Base-by-base conservation (phyloP, 2,888 invertebrate genomes). In the Prosapia bicincta region DNA sequence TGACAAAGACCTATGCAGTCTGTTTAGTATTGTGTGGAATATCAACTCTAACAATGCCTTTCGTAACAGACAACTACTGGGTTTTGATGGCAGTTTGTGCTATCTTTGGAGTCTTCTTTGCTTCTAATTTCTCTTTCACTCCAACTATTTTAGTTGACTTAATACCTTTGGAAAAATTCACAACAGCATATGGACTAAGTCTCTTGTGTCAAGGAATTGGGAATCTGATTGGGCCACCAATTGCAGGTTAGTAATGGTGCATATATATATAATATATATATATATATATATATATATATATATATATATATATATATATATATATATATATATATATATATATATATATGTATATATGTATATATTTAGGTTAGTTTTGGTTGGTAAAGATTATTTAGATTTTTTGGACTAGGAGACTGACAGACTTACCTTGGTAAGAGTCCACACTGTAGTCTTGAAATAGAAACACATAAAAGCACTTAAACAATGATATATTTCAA, bases 141-240 rank as follows among this genome's bases (percentile, higher is more conserved):
- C 95, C 96, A 0, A 93, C 95, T 82, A 91, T 98, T 81, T 86
- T 97, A 80, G 95, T 96, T 67, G 92, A 95, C 82, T 86, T 97
- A 81, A 93, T 97, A 38, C 95, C 96, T 5, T 85, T 98, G 83
- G 96, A 97, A 83, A 91, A 94, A 80, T 97, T 98, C 84, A 96
- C 97, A 5, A 92, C 93, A 79, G 97, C 97, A 15, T 98, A 97
- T 84, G 98, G 98, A 23, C 85, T 98, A 81, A 91, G 94, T 80
- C 86, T 97, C 81, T 86, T 98, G 74, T 93, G 95, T 77, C 96
- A 98, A 85, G 98, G 98, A 15, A 90, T 98, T 78, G 97, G 97
- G 3, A 96, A 96, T 86, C 88, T 98, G 70, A 88, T 94, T 78
- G 98, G 98, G 71, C 98, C 98, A 7, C 96, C 97, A 0, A 84